phyloP scores from a whole-genome alignment of 2,888 invertebrate genomes.

The Cotesia congregata region DNA sequence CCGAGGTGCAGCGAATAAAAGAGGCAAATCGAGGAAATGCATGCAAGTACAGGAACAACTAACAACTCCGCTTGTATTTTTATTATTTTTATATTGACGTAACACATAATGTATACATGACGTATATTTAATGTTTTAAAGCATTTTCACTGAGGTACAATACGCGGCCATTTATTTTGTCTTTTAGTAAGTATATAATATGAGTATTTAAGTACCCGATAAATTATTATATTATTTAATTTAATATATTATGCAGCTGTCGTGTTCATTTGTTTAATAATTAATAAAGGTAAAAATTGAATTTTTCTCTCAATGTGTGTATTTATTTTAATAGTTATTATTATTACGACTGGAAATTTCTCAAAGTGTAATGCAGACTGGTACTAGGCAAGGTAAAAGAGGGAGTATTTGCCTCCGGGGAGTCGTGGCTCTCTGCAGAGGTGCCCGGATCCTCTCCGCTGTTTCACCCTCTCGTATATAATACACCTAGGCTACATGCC shows the following conservation, averaged over 20 bases:
- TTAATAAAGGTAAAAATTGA: background rate
- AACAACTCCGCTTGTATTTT: background rate
- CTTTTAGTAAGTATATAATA: background rate
- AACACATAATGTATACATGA: background rate
- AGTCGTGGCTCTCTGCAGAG: conserved; percentile 53
- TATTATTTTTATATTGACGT: background rate
- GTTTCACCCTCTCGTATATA: conserved; percentile 59
- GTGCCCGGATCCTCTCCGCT: conserved; percentile 57
- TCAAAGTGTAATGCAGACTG: background rate
- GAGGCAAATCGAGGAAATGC: conserved; percentile 22
- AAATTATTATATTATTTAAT: background rate
- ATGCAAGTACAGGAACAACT: conserved; percentile 23
- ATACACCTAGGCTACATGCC: conserved; percentile 58
- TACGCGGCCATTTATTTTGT: background rate
- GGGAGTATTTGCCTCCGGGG: conserved; percentile 56
- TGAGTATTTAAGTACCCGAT: background rate
- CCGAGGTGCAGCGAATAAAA: conserved; percentile 40
- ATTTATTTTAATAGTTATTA: background rate
- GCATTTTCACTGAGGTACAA: background rate
- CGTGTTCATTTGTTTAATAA: background rate
- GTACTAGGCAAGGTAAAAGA: conserved; percentile 29
- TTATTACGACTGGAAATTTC: background rate
- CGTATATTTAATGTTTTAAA: background rate
- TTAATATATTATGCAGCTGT: background rate
- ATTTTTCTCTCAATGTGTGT: background rate